A percentile compares a stretch with the other conserved stretches of the same genome.
Evolutionary conservation across 2,797 vertebrate genomes (phyloP).

Genomic region (Dipus sagitta): DNA sequence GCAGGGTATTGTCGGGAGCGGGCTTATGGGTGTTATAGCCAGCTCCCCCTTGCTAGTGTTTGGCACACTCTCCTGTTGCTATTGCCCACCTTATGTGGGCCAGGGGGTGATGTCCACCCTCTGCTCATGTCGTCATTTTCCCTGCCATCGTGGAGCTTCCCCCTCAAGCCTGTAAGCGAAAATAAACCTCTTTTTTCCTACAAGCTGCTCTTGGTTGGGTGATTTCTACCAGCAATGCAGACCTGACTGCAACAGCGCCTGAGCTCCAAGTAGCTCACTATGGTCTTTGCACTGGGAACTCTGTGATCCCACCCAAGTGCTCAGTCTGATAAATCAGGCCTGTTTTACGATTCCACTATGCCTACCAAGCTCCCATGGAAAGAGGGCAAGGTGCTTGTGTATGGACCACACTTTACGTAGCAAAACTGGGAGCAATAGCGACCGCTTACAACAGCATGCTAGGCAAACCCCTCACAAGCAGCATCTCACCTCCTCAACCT

Average conservation of each 20-base stretch:
- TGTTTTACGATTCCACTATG: neutral
- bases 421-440: neutral
- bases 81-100: too few relatives aligned
- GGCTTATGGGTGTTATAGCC: too few relatives aligned
- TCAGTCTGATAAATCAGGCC: neutral
- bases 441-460: accelerated
- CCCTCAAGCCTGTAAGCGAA: too few relatives aligned
- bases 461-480: neutral
- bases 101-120: too few relatives aligned
- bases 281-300: neutral
- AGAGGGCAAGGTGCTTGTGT: neutral
- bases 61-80: too few relatives aligned
- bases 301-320: neutral
- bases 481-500: neutral
- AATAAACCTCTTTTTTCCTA: too few relatives aligned
- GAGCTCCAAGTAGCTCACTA: neutral
- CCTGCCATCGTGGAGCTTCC: too few relatives aligned
- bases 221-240: too few relatives aligned
- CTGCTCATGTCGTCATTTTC: too few relatives aligned
- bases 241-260: neutral
- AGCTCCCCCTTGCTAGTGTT: too few relatives aligned
- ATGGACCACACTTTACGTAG: neutral
- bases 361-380: neutral
- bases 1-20: too few relatives aligned
- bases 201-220: too few relatives aligned